Percentiles rank a stretch among this genome's conserved stretches.
Evolutionary conservation across 1,140 invertebrate genomes (phyloP).

Genomic region (Drosophila bocqueti): DNA sequence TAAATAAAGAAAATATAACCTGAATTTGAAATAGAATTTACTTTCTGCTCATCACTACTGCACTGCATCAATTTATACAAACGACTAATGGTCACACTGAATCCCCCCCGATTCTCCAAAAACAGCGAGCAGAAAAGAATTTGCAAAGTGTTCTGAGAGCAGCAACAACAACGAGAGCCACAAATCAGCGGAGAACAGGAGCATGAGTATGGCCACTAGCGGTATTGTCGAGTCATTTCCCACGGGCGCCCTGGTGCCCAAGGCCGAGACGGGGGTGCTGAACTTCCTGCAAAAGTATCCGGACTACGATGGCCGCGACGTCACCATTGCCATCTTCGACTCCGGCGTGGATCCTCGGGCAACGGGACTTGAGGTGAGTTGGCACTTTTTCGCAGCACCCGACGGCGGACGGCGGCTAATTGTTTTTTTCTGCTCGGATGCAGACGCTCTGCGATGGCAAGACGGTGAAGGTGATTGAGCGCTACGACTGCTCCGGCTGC

Average conservation of each 20-base stretch:
- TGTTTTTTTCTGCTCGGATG: conserved; percentile 1
- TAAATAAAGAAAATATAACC: too few species aligned
- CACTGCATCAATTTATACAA: neutral
- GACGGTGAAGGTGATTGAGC: conserved; percentile 96
- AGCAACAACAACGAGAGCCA: conserved; percentile 19
- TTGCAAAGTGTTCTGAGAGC: conserved; percentile 25
- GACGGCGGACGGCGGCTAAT: conserved; percentile 1
- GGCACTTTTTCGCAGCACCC: conserved; percentile 11
- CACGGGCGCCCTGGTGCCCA: conserved; percentile 93
- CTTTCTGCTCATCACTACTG: neutral
- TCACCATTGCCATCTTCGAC: conserved; percentile 97
- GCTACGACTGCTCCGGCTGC: conserved; percentile 97
- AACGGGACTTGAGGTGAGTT: conserved; percentile 94
- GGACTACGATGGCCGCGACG: conserved; percentile 95
- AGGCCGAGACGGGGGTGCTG: conserved; percentile 96
- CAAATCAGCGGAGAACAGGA: conserved; percentile 35
- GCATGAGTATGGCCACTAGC: conserved; percentile 77
- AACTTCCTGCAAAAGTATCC: conserved; percentile 96
- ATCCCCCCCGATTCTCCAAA: conserved; percentile 9
- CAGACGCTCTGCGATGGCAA: conserved; percentile 90
- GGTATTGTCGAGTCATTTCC: conserved; percentile 91
- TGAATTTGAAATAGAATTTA: neutral
- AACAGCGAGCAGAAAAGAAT: conserved; percentile 40
- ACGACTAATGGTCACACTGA: conserved; percentile 17
- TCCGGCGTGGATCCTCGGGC: conserved; percentile 98